phyloP scores from a whole-genome alignment of 2,113 vertebrate genomes.

The Poecile atricapillus region DNA sequence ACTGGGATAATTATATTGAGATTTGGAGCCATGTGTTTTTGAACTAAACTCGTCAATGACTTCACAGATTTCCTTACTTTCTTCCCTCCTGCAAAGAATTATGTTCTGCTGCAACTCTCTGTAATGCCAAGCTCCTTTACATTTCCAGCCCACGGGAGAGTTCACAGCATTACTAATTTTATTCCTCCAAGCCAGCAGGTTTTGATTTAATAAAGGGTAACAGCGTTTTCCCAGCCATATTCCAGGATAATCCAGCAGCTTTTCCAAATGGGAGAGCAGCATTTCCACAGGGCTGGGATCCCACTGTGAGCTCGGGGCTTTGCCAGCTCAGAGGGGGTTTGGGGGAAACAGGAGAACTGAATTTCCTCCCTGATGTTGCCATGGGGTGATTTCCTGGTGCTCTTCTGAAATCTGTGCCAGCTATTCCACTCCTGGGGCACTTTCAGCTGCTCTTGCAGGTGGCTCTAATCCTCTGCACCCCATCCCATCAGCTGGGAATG shows the following conservation, averaged over 20 bases:
- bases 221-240: background rate
- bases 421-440: background rate
- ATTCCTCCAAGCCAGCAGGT: background rate
- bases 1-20: background rate
- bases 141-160: background rate
- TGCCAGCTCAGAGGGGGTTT: background rate
- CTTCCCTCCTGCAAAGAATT: background rate
- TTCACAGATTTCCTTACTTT: slow-evolving; percentile 2
- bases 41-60: background rate
- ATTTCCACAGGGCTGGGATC: background rate
- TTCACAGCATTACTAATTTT: background rate
- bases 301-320: fast-evolving
- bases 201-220: background rate
- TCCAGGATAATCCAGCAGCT: background rate
- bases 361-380: background rate
- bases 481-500: background rate
- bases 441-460: background rate
- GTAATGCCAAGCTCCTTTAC: background rate
- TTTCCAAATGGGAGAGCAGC: background rate
- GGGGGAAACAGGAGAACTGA: background rate
- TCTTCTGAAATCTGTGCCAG: background rate
- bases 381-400: background rate
- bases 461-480: background rate
- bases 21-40: background rate
- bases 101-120: background rate